Evolutionary conservation across 2,888 invertebrate genomes (phyloP).

Genomic region (Pseudanteris insignis): DNA sequence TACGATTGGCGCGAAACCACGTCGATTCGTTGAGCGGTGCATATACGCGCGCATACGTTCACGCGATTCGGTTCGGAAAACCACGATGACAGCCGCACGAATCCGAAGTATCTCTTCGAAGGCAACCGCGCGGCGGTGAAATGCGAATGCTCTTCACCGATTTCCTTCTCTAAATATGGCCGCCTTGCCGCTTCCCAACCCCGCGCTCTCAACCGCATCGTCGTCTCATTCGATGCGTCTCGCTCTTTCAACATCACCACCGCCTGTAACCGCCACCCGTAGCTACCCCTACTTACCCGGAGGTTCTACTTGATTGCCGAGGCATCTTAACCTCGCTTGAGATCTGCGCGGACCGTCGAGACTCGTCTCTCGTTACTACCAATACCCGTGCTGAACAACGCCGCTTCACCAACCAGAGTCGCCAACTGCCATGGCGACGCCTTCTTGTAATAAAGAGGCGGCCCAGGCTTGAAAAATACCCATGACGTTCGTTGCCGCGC

Average conservation of each 20-base stretch:
- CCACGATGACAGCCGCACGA: constrained; percentile 47
- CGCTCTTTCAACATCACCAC: constrained; percentile 41
- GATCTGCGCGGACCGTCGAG: constrained; percentile 57
- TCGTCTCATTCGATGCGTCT: constrained; percentile 36
- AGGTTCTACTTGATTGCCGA: constrained; percentile 67
- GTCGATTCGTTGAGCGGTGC: constrained; percentile 32
- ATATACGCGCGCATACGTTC: constrained; percentile 33
- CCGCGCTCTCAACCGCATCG: constrained; percentile 43
- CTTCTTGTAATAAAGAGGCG: constrained; percentile 58
- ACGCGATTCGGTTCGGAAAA: constrained; percentile 43
- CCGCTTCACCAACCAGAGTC: constrained; percentile 33
- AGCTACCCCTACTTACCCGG: constrained; percentile 64
- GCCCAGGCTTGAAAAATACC: constrained; percentile 20
- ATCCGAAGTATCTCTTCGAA: constrained; percentile 45
- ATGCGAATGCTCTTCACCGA: constrained; percentile 63
- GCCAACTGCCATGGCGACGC: constrained; percentile 50
- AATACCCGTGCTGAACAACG: constrained; percentile 55
- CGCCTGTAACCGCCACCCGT: constrained; percentile 57
- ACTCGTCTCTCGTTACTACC: constrained; percentile 1
- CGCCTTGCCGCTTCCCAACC: constrained; percentile 53
- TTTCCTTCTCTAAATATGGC: constrained; percentile 66
- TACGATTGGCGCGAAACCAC: constrained; percentile 41
- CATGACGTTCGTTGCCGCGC: constrained; percentile 10
- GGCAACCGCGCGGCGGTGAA: constrained; percentile 50
- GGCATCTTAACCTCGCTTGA: constrained; percentile 64